phyloP scores from a whole-genome alignment of 1,140 invertebrate species.

The Dendroctonus valens region DNA sequence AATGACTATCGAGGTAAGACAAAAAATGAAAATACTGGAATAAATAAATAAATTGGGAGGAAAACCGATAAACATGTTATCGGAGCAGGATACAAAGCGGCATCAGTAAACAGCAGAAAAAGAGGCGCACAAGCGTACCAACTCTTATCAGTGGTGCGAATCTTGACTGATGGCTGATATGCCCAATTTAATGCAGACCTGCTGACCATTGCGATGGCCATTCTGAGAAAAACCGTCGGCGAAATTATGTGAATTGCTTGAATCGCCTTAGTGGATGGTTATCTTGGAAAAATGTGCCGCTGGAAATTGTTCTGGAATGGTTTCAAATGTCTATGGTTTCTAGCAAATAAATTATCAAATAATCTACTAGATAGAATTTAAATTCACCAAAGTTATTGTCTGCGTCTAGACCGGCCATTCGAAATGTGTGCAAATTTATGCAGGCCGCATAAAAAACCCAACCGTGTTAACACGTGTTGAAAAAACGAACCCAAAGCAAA shows the following conservation, averaged over 20 bases:
- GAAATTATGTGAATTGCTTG: slow-evolving; percentile 4
- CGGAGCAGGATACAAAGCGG: neutral
- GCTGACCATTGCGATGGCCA: slow-evolving; percentile 9
- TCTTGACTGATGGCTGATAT: slow-evolving; percentile 17
- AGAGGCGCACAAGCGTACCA: neutral
- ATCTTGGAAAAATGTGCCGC: neutral
- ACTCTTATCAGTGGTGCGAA: slow-evolving; percentile 14
- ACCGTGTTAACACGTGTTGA: no score
- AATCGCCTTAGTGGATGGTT: neutral
- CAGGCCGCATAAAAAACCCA: no score
- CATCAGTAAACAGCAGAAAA: neutral
- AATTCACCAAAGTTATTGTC: no score
- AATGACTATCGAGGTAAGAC: slow-evolving; percentile 84
- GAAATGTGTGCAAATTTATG: no score
- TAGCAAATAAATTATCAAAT: no score
- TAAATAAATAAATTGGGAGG: neutral
- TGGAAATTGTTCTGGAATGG: no score
- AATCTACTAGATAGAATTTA: no score
- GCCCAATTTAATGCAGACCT: slow-evolving; percentile 15
- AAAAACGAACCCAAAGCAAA: no score
- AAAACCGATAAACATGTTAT: neutral
- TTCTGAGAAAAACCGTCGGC: slow-evolving; percentile 5
- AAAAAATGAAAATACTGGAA: neutral
- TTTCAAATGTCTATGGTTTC: no score
- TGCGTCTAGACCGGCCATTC: no score